Evolutionary conservation across 2,113 vertebrate genomes (phyloP), one percentile per base, ranked within the genome.

Genomic region (Trematocara nigrifrons): DNA sequence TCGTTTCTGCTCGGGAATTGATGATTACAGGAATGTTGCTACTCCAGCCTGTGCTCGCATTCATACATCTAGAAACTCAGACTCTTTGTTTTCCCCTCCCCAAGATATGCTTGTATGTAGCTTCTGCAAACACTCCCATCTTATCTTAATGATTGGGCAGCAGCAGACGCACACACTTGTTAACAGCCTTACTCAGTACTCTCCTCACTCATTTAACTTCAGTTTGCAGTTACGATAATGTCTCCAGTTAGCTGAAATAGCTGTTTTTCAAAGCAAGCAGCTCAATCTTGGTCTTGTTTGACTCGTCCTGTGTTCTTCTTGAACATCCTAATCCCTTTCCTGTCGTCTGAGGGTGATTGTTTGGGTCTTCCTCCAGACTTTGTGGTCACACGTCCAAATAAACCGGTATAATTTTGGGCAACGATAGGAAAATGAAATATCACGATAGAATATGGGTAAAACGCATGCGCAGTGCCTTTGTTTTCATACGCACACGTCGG

Each of bases 141-240:
- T 81, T 84, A 86, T 91, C 69, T 76, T 6, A 56, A 20, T 83
- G 87, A 86, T 87, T 83, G 61, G 47, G 18, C 51, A 49, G 22
- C 31, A 64, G 79, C n/a, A 82, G 45, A 40, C 82, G 53, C 82
- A 47, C 82, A 61, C 82, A 47, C 33, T 57, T 64, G 22, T 59
- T 35, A 16, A 26, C 10, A 66, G 81, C 33, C 20, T n/a, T 80
- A 40, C 79, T 66, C 10, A 2, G 26, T 56, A 31, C 12, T 18
- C 26, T 26, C 7, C 18, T n/a, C 26, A 6, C 12, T 53, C 6
- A 6, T 53, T 6, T 45, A 83, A 47, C 5, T 47, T 71, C 9
- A 16, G 8, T 47, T 47, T 2, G 66, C 40, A 47, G 66, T 47
- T 47, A 26, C 3, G 5, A 0, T 45, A 71, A 45, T 29, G 26